phyloP scores from a whole-genome alignment of 2,888 invertebrate genomes.

The Dynastes hyllus region DNA sequence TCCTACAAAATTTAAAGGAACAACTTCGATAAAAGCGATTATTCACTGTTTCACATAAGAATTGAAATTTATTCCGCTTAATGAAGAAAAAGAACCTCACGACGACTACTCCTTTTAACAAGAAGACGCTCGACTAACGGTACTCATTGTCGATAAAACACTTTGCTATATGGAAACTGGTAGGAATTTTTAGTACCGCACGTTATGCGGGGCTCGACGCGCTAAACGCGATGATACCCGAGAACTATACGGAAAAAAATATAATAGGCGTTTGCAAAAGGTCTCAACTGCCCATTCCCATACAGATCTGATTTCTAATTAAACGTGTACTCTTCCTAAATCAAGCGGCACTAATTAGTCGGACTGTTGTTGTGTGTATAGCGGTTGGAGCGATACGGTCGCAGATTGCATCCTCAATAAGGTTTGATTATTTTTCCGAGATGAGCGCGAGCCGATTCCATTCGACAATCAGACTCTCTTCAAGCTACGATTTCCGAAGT shows the following conservation, averaged over 20 bases:
- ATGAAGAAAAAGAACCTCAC: not conserved
- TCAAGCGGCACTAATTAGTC: slow-evolving; percentile 39
- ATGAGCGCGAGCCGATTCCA: not conserved
- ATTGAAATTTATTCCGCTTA: no score
- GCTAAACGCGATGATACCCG: slow-evolving; percentile 23
- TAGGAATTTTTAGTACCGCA: slow-evolving; percentile 48
- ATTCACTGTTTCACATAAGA: no score
- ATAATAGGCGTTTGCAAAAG: slow-evolving; percentile 43
- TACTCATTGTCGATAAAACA: slow-evolving; percentile 37
- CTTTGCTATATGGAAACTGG: slow-evolving; percentile 31
- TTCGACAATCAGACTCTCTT: no score
- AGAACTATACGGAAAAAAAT: slow-evolving; percentile 43
- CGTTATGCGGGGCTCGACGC: not conserved
- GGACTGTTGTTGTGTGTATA: slow-evolving; percentile 13
- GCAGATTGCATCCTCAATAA: slow-evolving; percentile 43
- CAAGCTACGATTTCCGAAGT: no score
- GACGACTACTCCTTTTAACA: not conserved
- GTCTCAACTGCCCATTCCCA: slow-evolving; percentile 39
- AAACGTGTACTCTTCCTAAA: slow-evolving; percentile 49
- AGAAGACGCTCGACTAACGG: slow-evolving; percentile 16
- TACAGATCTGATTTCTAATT: slow-evolving; percentile 53
- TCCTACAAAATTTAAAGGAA: no score
- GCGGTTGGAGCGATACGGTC: slow-evolving; percentile 7
- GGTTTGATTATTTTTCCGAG: slow-evolving; percentile 35
- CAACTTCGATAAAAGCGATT: no score